A percentile compares a stretch with the other conserved stretches of the same genome.
phyloP scores from a whole-genome alignment of 2,888 invertebrate genomes.

The Caenorhabditis plicata region DNA sequence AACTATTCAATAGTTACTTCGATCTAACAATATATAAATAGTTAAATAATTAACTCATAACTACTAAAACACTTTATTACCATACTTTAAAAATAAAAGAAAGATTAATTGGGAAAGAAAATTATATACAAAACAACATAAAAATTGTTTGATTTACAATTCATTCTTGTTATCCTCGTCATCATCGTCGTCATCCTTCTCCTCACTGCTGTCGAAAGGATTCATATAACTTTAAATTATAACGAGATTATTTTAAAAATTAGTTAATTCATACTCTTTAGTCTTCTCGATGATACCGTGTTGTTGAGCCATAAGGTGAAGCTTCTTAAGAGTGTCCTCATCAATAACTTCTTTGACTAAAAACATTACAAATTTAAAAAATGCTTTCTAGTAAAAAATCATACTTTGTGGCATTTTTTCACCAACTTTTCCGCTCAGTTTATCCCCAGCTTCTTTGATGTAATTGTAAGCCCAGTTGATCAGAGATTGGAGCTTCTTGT shows the following conservation, averaged over 20 bases:
- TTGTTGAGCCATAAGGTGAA: slow-evolving; percentile 37
- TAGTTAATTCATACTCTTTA: slow-evolving; percentile 7
- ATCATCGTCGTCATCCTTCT: slow-evolving; percentile 11
- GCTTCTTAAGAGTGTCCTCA: slow-evolving; percentile 12
- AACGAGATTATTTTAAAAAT: neutral
- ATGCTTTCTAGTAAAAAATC: too few relatives aligned
- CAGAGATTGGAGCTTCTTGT: slow-evolving; percentile 34
- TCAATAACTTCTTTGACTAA: slow-evolving; percentile 21
- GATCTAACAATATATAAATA: too few relatives aligned
- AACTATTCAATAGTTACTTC: too few relatives aligned
- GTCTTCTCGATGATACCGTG: slow-evolving; percentile 23
- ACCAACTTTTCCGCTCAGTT: neutral
- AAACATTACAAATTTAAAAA: neutral
- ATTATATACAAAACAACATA: neutral
- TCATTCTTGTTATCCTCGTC: slow-evolving; percentile 13
- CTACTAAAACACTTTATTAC: too few relatives aligned
- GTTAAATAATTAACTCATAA: too few relatives aligned
- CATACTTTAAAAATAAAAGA: too few relatives aligned
- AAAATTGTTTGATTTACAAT: neutral
- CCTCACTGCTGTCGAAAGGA: slow-evolving; percentile 7
- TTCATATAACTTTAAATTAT: slow-evolving; percentile 12
- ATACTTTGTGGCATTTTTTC: neutral
- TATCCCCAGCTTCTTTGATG: slow-evolving; percentile 21
- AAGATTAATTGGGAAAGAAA: too few relatives aligned
- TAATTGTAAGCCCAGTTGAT: slow-evolving; percentile 40